Evolutionary conservation across 1,140 invertebrate genomes (phyloP).

Genomic region (Atta colombica): DNA sequence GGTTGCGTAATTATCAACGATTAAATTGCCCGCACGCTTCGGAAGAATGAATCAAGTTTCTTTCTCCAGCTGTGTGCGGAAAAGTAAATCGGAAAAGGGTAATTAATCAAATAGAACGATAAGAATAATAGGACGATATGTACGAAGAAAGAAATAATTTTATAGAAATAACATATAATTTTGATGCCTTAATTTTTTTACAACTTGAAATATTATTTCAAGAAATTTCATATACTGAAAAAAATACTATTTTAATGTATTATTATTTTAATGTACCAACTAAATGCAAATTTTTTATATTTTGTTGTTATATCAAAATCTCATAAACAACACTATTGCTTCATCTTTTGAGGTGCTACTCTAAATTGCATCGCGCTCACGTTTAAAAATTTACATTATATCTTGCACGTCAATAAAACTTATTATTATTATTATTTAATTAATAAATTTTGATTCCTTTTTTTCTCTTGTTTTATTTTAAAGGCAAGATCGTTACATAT

Average conservation of each 20-base stretch:
- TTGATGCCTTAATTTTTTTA: neutral
- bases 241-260: neutral
- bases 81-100: conserved; percentile 24
- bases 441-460: neutral
- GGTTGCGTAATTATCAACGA: conserved; percentile 36
- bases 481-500: neutral
- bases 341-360: too few relatives aligned
- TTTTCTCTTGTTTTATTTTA: neutral
- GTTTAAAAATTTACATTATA: too few relatives aligned
- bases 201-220: neutral
- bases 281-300: neutral
- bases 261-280: neutral
- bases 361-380: too few relatives aligned
- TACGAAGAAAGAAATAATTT: conserved; percentile 8
- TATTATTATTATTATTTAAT: neutral
- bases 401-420: too few relatives aligned
- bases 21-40: conserved; percentile 17
- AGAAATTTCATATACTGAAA: neutral
- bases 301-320: too few relatives aligned
- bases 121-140: neutral
- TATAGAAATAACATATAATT: neutral
- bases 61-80: conserved; percentile 22
- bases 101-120: neutral
- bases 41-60: conserved; percentile 22
- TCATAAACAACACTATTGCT: too few relatives aligned